Evolutionary conservation across 2,113 vertebrate genomes (phyloP), one percentile per base, ranked within the genome.

Genomic region (Barnardius zonarius): DNA sequence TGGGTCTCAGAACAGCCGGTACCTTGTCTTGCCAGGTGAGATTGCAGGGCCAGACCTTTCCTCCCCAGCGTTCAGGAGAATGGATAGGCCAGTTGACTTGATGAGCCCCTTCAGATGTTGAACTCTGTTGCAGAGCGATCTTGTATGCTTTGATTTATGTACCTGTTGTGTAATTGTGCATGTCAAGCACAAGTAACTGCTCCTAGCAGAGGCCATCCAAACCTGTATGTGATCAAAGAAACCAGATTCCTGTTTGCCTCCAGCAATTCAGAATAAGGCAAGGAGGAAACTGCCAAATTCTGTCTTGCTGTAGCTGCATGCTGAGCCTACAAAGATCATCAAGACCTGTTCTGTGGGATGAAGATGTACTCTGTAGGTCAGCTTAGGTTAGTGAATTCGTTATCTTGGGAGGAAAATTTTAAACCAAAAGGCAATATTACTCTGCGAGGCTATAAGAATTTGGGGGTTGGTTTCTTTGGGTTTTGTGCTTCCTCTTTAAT

Each of bases 1-100:
- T 2, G 95, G 97, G 13, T 97, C 98, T 11, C 98, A 97, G 81
- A 98, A 97, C 37, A 98, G 97, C 94, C 98, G 98, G 46, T 98
- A 98, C 90, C 97, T 99, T 46, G 98, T 99, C 92, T 37, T 99
- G 14, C 99, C 99, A 92, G 97, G 99, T 99, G 98, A 98, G 98
- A 12, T 27, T 54, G 66, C 72, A 27, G 28, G 1, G 6, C 30
- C 33, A 19, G 35, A 11, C 17, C 52, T 64, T 35, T 33, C 10
- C 18, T 41, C 22, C 24, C 43, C 31, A 4, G 67, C 7, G 14
- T 54, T 35, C 1, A 2, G 48, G 92, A 14, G 62, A 70, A 24
- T 4, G 44, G 43, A 4, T 16, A 25, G 44, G 46, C 24, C 44
- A 30, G 0, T 8, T 19, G 66, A 22, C 78, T 82, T 7, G 5